Base-by-base conservation (phyloP, 1,140 invertebrate species). In the Drepana arcuata region DNA sequence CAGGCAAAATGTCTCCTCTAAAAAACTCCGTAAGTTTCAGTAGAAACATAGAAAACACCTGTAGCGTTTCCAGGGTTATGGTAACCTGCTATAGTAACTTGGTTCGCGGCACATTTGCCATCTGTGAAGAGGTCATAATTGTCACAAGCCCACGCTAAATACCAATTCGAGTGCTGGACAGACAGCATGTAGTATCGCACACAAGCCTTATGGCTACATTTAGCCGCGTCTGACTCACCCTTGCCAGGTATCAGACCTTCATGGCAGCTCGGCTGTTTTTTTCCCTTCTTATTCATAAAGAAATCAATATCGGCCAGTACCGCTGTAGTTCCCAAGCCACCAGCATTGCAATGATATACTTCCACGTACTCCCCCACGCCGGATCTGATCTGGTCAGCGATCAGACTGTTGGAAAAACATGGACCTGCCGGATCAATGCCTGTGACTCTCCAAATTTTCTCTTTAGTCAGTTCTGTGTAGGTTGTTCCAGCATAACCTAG, bases 391-490 rank as follows among this genome's bases (percentile, higher is more conserved):
- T 85, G 80, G n/a, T 88, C 81, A n/a, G 79, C 71, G 4, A 75
- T 55, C 0, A 79, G 54, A 18, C 60, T 54, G 37, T 79, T 72
- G 0, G 69, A 73, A 44, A 90, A 91, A 41, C 88, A 87, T 4
- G 88, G 89, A 9, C 88, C 86, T 0, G 89, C 89, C 21, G 88
- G 88, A 66, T 91, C 89, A 3, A 88, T 44, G 0, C 83, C 87
- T 2, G 86, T 87, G 16, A 87, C 82, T 18, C 86, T 55, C 59
- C 62, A 64, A 16, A 80, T 36, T 28, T 64, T 74, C 14, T 81
- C 67, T 1, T 25, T 34, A 1, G 77, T 78, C 5, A 37, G 12
- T 23, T 64, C 57, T 3, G 35, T 59, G 32, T 69, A 78, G 1
- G 24, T 48, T 6, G 60, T 60, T 2, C 79, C 84, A 13, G 72